These are phyloP conservation scores for Hippoglossus hippoglossus DNA, from an alignment of 2,797 vertebrate genomes.

Conservation along the genomic window DNA sequence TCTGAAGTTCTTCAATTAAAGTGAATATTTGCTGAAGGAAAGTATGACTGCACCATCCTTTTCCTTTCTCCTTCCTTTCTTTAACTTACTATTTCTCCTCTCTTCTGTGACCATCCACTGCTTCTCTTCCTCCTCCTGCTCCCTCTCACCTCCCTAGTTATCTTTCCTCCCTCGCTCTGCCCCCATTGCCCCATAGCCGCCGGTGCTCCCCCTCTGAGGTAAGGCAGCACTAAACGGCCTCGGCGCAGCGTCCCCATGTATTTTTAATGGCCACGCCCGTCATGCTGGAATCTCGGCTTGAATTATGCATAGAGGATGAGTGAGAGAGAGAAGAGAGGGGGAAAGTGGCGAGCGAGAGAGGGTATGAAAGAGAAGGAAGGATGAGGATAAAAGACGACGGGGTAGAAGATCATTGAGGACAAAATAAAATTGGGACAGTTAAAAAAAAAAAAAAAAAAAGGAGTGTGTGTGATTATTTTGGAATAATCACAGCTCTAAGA, in stretches of 20 bases:
- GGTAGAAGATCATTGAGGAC: constrained; percentile 37
- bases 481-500: constrained; percentile 55
- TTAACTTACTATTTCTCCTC: background rate
- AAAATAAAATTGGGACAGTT: constrained; percentile 16
- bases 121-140: background rate
- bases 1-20: background rate
- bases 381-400: constrained; percentile 44
- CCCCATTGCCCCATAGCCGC: constrained; percentile 32
- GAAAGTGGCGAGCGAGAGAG: constrained; percentile 2
- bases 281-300: constrained; percentile 68
- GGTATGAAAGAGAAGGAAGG: constrained; percentile 26
- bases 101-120: background rate
- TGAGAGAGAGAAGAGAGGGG: constrained; percentile 34
- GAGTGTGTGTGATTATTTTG: constrained; percentile 29
- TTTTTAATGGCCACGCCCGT: constrained; percentile 77
- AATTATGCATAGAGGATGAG: constrained; percentile 75
- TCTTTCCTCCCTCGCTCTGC: constrained; percentile 8
- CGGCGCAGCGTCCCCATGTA: constrained; percentile 67
- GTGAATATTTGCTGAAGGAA: constrained; percentile 1
- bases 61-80: background rate
- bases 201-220: constrained; percentile 53
- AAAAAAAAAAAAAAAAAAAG: constrained; percentile 17
- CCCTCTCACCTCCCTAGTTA: background rate
- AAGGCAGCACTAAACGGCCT: constrained; percentile 72
- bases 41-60: too few species aligned